Conservation (phyloP, 1,140 invertebrate species). For the Orchesella cincta region DNA sequence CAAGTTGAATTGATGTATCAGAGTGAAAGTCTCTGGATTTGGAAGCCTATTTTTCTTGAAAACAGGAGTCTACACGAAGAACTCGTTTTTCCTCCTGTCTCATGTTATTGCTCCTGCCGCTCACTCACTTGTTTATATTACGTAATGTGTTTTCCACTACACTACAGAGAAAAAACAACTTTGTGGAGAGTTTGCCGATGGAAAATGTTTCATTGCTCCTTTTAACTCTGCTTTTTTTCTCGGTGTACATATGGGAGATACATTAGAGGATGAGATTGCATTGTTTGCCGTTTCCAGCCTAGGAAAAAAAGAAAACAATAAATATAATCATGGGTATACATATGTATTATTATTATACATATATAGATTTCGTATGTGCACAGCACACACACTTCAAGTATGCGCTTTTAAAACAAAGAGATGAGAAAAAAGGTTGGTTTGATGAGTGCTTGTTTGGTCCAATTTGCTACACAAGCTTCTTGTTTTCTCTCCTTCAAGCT, state of each 20-base stretch:
- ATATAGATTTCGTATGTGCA: no score
- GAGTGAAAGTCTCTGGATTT: not conserved
- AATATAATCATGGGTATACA: no score
- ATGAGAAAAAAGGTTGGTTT: slow-evolving; percentile 1
- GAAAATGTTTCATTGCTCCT: not conserved
- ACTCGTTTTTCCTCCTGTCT: not conserved
- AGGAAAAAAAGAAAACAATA: no score
- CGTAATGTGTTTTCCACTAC: not conserved
- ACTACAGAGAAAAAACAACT: not conserved
- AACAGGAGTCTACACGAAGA: no score
- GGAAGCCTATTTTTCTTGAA: not conserved
- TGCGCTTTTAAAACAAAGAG: not conserved
- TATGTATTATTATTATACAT: no score
- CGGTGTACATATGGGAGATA: not conserved
- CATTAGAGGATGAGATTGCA: not conserved
- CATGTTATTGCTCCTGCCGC: not conserved
- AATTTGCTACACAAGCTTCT: slow-evolving; percentile 18
- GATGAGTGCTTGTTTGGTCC: slow-evolving; percentile 11
- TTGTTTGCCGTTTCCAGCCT: no score
- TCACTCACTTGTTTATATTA: not conserved
- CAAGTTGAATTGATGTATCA: not conserved
- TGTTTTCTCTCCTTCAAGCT: not conserved
- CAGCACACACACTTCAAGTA: no score
- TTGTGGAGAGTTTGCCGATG: not conserved
- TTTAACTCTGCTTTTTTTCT: not conserved